Conservation (phyloP, 2,113 vertebrate species). For the Callocephalon fimbriatum region DNA sequence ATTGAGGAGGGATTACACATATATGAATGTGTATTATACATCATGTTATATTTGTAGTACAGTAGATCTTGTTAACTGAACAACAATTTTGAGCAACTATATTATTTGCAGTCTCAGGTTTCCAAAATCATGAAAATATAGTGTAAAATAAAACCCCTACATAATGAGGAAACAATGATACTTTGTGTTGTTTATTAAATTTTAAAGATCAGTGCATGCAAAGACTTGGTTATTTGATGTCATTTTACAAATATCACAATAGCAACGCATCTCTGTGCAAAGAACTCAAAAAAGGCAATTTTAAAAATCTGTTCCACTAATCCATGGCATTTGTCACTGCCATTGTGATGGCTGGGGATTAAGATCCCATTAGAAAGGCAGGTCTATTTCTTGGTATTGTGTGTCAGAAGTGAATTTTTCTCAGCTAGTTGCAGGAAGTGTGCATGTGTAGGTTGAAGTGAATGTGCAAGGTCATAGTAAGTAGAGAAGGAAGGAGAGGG, state of each 20-base stretch:
- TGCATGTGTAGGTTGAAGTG: background rate
- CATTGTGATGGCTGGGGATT: background rate
- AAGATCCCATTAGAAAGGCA: background rate
- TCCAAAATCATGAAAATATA: background rate
- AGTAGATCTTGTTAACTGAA: background rate
- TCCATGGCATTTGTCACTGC: background rate
- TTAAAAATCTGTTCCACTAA: background rate
- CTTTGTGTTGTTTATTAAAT: background rate
- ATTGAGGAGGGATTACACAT: background rate
- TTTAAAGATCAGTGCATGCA: background rate
- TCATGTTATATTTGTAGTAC: background rate
- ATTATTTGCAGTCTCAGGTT: background rate
- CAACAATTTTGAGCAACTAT: background rate
- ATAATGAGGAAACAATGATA: background rate
- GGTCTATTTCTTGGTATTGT: background rate
- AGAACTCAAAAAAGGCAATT: background rate
- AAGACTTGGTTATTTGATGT: background rate
- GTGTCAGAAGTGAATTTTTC: background rate
- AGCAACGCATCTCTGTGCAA: background rate
- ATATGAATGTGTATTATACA: background rate
- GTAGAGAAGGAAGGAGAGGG: background rate
- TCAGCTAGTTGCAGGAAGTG: background rate
- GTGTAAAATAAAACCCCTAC: background rate
- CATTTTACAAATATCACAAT: background rate
- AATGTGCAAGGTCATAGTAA: background rate